A percentile compares a stretch with the other conserved stretches of the same genome.
Conservation (phyloP, 2,888 invertebrate species). For the Bibio marci region DNA sequence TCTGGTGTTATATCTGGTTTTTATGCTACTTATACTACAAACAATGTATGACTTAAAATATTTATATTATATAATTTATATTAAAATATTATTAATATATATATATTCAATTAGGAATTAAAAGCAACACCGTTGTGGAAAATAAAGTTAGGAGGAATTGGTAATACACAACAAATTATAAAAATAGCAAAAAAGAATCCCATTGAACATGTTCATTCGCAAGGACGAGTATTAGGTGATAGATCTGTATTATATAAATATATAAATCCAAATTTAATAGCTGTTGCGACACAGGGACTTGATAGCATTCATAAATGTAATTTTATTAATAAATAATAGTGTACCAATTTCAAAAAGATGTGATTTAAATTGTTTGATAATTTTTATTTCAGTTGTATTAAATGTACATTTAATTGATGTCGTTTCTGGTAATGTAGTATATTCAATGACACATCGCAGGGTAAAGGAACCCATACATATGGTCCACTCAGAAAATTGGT, state of each 20-base stretch:
- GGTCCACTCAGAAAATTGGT: slow-evolving; percentile 94
- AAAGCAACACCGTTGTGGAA: slow-evolving; percentile 56
- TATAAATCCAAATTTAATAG: slow-evolving; percentile 90
- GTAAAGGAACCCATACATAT: slow-evolving; percentile 70
- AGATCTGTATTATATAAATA: slow-evolving; percentile 97
- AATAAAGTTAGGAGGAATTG: slow-evolving; percentile 41
- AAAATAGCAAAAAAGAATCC: slow-evolving; percentile 44
- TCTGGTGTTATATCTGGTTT: slow-evolving; percentile 45
- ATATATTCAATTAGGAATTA: slow-evolving; percentile 31
- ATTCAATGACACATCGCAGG: slow-evolving; percentile 69
- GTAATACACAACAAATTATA: slow-evolving; percentile 41
- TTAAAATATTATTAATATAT: slow-evolving; percentile 5
- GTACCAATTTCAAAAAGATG: too few relatives aligned
- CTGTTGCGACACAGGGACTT: slow-evolving; percentile 60
- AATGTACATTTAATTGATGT: slow-evolving; percentile 79
- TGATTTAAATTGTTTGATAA: not conserved
- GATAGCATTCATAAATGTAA: slow-evolving; percentile 60
- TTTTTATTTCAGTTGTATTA: slow-evolving; percentile 43
- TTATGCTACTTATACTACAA: slow-evolving; percentile 20
- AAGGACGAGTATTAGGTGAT: slow-evolving; percentile 87
- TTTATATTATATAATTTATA: not conserved
- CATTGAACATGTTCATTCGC: slow-evolving; percentile 73
- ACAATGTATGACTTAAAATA: not conserved
- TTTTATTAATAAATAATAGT: not conserved
- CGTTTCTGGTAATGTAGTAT: slow-evolving; percentile 74